These are phyloP conservation scores for Nothocercus julius DNA, from an alignment of 2,113 vertebrate species.

Conservation along the genomic window DNA sequence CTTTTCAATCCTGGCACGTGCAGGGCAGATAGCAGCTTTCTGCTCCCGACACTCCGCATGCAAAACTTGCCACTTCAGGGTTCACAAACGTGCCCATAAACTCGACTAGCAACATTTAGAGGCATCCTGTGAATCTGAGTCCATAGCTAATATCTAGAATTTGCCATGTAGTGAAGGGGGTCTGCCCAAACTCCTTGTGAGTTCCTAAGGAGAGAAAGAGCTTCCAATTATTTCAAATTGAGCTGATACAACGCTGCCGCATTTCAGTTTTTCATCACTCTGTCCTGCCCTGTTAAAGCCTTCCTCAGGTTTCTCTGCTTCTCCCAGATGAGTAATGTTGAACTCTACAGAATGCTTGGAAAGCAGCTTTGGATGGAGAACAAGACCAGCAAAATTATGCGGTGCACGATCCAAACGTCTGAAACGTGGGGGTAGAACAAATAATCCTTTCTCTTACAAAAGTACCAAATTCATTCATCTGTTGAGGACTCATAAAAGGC, in stretches of 20 bases:
- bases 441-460: slow-evolving; percentile 7
- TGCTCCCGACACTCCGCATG: background rate
- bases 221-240: slow-evolving; percentile 28
- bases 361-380: slow-evolving; percentile 51
- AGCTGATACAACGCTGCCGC: slow-evolving; percentile 28
- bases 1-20: background rate
- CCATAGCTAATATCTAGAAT: background rate
- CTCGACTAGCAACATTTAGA: background rate
- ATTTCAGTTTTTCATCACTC: slow-evolving; percentile 41
- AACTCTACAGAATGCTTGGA: slow-evolving; percentile 28
- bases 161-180: fast-evolving
- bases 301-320: slow-evolving; percentile 48
- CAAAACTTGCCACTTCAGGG: background rate
- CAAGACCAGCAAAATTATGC: slow-evolving; percentile 20
- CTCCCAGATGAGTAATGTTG: slow-evolving; percentile 40
- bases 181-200: background rate
- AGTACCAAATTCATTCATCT: slow-evolving; percentile 47
- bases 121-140: background rate
- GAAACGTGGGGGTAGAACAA: slow-evolving; percentile 36
- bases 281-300: slow-evolving; percentile 40
- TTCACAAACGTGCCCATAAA: background rate
- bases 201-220: background rate
- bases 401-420: slow-evolving; percentile 35
- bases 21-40: background rate
- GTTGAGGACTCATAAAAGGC: slow-evolving; percentile 25